A percentile compares a stretch with the other conserved stretches of the same genome.
phyloP scores from a whole-genome alignment of 2,113 vertebrate species.

The Pluvianellus socialis region DNA sequence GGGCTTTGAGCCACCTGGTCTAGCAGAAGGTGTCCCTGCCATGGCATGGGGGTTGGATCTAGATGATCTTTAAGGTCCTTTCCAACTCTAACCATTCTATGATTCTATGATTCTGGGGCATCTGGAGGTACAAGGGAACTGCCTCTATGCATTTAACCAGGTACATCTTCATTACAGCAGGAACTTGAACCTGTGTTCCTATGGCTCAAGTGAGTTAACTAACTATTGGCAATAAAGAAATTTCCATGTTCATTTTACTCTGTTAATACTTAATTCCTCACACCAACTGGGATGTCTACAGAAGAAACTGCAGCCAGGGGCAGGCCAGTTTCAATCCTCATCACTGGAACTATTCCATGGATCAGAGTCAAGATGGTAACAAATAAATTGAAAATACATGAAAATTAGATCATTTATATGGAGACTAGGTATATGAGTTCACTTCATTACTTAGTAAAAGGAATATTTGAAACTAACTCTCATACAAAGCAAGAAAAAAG shows the following conservation, averaged over 20 bases:
- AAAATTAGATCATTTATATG: not conserved
- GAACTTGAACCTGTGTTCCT: not conserved
- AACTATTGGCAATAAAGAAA: not conserved
- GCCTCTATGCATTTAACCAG: not conserved
- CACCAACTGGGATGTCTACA: not conserved
- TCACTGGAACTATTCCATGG: not conserved
- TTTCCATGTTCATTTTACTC: not conserved
- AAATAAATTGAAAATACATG: not conserved
- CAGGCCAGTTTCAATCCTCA: not conserved
- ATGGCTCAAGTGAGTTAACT: not conserved
- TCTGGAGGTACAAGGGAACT: not conserved
- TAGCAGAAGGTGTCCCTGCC: too few relatives aligned
- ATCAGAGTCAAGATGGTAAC: not conserved
- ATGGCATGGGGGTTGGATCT: too few relatives aligned
- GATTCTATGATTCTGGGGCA: not conserved
- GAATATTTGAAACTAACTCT: not conserved
- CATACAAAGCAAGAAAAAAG: not conserved
- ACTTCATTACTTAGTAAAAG: not conserved
- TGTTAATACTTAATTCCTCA: not conserved
- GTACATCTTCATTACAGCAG: not conserved
- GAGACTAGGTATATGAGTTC: not conserved
- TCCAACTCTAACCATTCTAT: too few relatives aligned
- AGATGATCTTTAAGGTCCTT: too few relatives aligned
- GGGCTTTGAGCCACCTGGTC: too few relatives aligned
- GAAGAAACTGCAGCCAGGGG: not conserved